Conservation (phyloP, 2,113 vertebrate species). For the Spea multiplicata region DNA sequence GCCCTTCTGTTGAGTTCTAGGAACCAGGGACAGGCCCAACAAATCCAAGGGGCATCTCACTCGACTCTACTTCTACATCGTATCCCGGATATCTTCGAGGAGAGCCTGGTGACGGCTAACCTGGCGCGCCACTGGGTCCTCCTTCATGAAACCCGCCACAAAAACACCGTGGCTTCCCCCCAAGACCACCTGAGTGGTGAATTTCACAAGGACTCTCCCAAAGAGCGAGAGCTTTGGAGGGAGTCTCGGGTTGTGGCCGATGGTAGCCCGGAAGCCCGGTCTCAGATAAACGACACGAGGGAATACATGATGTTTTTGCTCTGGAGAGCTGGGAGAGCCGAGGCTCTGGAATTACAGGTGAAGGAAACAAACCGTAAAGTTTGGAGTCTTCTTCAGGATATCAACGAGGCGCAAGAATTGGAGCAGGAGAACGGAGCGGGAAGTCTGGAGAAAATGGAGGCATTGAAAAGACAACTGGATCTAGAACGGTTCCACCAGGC, state of each 20-base stretch:
- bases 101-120: constrained; percentile 47
- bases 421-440: not conserved
- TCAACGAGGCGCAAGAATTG: not conserved
- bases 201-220: not conserved
- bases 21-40: constrained; percentile 5
- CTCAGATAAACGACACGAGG: constrained; percentile 1
- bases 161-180: not conserved
- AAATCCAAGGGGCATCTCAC: not conserved
- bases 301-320: constrained; percentile 52
- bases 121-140: constrained; percentile 47
- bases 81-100: constrained; percentile 55
- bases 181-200: fast-evolving
- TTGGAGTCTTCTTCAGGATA: not conserved
- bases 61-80: constrained; percentile 51
- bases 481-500: constrained; percentile 52
- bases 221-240: fast-evolving
- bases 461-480: constrained; percentile 49
- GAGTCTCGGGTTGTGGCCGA: not conserved
- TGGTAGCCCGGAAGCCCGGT: fast-evolving
- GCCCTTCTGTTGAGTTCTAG: constrained; percentile 52
- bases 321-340: not conserved
- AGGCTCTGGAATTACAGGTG: not conserved
- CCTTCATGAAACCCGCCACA: constrained; percentile 45
- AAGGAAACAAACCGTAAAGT: fast-evolving
- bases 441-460: not conserved